Base-by-base conservation (phyloP, 2,797 vertebrate species). In the Amblyraja radiata region DNA sequence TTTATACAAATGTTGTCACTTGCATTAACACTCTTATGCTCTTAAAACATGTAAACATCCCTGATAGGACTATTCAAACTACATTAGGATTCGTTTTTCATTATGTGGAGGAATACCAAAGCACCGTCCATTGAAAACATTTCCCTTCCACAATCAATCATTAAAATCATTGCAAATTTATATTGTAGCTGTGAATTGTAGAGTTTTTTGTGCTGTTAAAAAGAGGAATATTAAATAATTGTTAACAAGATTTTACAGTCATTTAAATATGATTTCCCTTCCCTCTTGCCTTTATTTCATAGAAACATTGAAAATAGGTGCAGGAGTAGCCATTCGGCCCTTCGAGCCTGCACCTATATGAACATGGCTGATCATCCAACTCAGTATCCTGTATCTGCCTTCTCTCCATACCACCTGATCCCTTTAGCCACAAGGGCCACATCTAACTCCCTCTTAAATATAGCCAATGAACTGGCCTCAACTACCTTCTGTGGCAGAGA, bases 1-100 rank as follows among this genome's bases (percentile, higher is more conserved):
- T 91, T 74, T 74, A 74, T 91, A 74, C 90, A 74, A 91, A 91
- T 91, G 39, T 73, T 74, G 68, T 54, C 90, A 91, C 90, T 74
- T 91, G 39, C 65, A 90, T 6, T 73, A 68, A 73, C 65, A 73
- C 65, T n/a, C 32, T 46, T 71, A 90, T 25, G 21, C 61, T 63
- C 71, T 23, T 71, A 90, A 90, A 71, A 54, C 39, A 68, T 63
- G 65, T 32, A 90, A 46, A 46, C 46, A 46, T 46, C 65, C 68
- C 39, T 21, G 23, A 18, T 1, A 32, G n/a, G 9, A 71, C 21
- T 39, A 46, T 90, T 68, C 61, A n/a, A 32, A 32, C 61, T 9
- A 36, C 4, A 25, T 39, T 21, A 73, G 65, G 65, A 68, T 68
- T 11, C 2, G 10, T 68, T 90, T 7, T 71, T 39, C 32, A 73